Evolutionary conservation across 2,797 vertebrate species (phyloP).

Genomic region (Leptodactylus fallax): DNA sequence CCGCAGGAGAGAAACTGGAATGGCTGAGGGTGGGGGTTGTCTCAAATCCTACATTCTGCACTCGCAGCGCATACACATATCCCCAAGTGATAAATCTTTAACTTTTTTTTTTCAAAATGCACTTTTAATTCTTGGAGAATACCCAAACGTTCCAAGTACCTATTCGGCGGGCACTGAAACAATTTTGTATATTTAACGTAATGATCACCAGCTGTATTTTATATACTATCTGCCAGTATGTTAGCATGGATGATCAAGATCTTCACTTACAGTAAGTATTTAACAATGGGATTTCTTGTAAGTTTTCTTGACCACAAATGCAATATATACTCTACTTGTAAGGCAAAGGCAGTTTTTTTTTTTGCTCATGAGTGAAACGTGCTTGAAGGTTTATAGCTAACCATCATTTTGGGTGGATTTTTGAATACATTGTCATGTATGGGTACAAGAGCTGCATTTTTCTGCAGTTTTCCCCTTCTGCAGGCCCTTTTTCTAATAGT

Average conservation of each 20-base stretch:
- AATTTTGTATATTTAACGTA: constrained; percentile 9
- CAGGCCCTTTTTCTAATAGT: too few species aligned
- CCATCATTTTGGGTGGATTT: too few species aligned
- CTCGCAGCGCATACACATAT: constrained; percentile 11
- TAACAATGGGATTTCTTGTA: not conserved
- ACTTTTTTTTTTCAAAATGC: not conserved
- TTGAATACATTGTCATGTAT: too few species aligned
- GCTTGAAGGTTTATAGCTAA: too few species aligned
- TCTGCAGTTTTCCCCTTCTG: not conserved
- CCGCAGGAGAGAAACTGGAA: constrained; percentile 15
- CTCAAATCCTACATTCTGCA: constrained; percentile 10
- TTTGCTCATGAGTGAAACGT: too few species aligned
- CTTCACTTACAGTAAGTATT: constrained; percentile 15
- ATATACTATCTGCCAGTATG: not conserved
- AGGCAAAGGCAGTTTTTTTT: too few species aligned
- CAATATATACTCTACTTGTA: not conserved
- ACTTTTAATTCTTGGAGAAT: constrained; percentile 40
- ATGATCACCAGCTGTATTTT: constrained; percentile 42
- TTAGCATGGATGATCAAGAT: not conserved
- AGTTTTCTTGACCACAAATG: not conserved
- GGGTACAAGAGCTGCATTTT: too few species aligned
- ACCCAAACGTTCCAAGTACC: constrained; percentile 26
- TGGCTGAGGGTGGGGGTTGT: not conserved
- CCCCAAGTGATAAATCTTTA: constrained; percentile 47
- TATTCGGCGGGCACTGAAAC: constrained; percentile 33